Conservation (phyloP, 2,888 invertebrate species). For the Erynnis tages region DNA sequence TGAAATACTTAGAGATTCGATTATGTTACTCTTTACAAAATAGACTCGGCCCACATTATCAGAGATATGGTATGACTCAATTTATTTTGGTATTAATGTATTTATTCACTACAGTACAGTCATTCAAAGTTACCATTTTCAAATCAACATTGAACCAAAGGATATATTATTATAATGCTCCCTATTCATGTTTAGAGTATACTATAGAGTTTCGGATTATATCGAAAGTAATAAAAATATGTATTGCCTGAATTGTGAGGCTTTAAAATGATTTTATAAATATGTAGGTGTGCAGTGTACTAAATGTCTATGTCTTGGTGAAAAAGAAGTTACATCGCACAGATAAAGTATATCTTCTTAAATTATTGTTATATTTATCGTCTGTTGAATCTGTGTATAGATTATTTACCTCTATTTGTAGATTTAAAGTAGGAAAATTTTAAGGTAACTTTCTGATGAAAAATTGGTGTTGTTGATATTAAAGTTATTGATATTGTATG, state of each 20-base stretch:
- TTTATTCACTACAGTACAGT: not conserved
- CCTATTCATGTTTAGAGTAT: not conserved
- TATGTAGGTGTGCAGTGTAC: not conserved
- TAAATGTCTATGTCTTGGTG: not conserved
- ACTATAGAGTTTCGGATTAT: not conserved
- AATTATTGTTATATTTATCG: constrained; percentile 16
- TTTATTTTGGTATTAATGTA: not conserved
- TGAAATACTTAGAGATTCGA: not conserved
- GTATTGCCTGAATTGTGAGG: constrained; percentile 1
- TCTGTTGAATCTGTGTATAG: constrained; percentile 8
- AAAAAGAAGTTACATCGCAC: not conserved
- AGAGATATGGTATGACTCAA: not conserved
- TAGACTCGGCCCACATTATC: no score
- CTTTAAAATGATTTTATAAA: not conserved
- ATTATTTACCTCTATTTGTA: constrained; percentile 8
- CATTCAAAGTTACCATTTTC: constrained; percentile 8
- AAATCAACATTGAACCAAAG: constrained; percentile 7
- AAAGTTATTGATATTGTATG: not conserved
- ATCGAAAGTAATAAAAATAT: constrained; percentile 13
- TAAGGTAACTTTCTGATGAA: not conserved
- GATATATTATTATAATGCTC: not conserved
- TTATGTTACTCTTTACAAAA: no score
- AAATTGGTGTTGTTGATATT: not conserved
- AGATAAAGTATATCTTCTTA: constrained; percentile 6
- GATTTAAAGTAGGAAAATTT: not conserved